Base-by-base conservation (phyloP, 1,140 invertebrate species). In the Brachionus rubens region DNA sequence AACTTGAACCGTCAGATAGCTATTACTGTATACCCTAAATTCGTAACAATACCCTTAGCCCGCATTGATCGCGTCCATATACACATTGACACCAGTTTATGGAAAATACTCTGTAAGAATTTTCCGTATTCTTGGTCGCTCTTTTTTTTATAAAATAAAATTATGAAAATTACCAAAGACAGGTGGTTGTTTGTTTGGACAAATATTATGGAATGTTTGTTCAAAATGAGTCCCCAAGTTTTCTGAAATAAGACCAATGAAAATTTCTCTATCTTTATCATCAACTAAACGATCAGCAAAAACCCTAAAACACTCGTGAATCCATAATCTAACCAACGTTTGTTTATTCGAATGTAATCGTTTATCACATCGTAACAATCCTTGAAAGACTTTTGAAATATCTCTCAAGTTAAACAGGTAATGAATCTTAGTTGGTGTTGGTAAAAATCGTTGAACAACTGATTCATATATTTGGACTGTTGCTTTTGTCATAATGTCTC, bases 391-490 rank as follows among this genome's bases (percentile, higher is more conserved):
- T 85, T 89, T 91, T 1, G 91, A 92, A 78, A 94, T 92, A 81
- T 93, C 92, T 78, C 91, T 86, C 77, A 94, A 82, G 83, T 92
- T 93, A 84, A 93, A 93, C 14, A 92, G 83, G 79, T 93, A 94
- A 82, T 94, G 92, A 79, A 92, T 92, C 82, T 93, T 93, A 40
- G 89, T 88, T 0, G 92, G 92, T 2, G 91, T 93, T 1, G 92
- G 92, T 48, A 93, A 81, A 86, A 93, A 89, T 80, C 89, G 90
- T 2, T 81, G 81, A 2, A 88, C 84, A 0, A 92, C 88, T 72
- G 86, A 86, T 80, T 89, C 87, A 80, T 92, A 93, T 77, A 92
- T 83, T 77, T 90, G 88, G 77, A 93, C 88, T 0, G 91, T 91
- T 2, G 90, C 89, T 65, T 85, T 79, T 6, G 88, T 90, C 75